These are phyloP conservation scores for Temnothorax nylanderi DNA, from an alignment of 1,140 invertebrate genomes.

Conservation along the genomic window DNA sequence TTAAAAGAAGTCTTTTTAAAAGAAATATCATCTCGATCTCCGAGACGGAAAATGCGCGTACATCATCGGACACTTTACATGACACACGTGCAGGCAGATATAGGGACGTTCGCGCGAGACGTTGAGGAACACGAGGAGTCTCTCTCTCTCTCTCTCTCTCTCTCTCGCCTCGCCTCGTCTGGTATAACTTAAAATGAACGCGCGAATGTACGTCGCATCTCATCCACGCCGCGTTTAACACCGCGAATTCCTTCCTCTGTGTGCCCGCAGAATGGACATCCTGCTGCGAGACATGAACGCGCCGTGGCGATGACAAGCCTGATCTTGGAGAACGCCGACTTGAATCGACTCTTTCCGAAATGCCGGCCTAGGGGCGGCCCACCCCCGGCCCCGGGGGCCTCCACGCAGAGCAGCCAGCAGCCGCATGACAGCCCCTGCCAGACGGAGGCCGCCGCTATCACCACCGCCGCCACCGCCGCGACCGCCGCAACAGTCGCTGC, in stretches of 20 bases:
- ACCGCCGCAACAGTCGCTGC: conserved; percentile 71
- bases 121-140: background rate
- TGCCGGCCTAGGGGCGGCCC: conserved; percentile 85
- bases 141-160: too few species aligned
- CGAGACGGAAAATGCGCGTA: background rate
- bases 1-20: background rate
- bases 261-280: conserved; percentile 76
- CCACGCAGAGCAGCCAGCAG: conserved; percentile 78
- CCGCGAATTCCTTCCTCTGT: background rate
- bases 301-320: conserved; percentile 85
- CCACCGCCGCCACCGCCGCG: conserved; percentile 67
- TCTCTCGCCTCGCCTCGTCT: background rate
- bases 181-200: background rate
- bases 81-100: background rate
- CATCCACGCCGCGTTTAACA: background rate
- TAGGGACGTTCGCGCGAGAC: background rate
- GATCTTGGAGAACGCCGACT: conserved; percentile 85
- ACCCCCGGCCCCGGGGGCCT: conserved; percentile 79
- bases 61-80: background rate
- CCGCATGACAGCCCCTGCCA: conserved; percentile 81
- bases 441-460: conserved; percentile 74
- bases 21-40: background rate
- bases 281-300: conserved; percentile 75
- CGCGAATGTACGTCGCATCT: background rate
- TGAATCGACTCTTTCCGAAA: conserved; percentile 85